Conservation (phyloP, 2,888 invertebrate genomes). For the Campoplex capitator region DNA sequence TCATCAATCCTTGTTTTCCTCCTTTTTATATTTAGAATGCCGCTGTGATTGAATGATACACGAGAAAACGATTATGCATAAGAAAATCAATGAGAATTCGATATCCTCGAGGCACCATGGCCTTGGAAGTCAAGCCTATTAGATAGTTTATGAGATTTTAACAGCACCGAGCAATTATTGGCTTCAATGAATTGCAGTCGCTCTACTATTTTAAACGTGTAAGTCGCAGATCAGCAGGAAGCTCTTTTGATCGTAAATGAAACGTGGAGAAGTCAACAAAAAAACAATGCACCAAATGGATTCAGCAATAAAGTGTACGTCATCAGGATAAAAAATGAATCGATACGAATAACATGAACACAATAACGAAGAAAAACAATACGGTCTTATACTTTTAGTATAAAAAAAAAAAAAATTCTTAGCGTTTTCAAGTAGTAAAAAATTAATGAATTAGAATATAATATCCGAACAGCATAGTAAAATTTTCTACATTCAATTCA, state of each 20-base stretch:
- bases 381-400: neutral
- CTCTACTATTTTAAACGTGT: neutral
- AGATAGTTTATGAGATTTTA: constrained; percentile 8
- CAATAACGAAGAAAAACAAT: neutral
- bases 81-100: constrained; percentile 18
- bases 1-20: neutral
- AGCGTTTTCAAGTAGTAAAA: too few relatives aligned
- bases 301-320: neutral
- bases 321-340: neutral
- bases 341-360: neutral
- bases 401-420: neutral
- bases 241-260: neutral
- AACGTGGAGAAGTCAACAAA: neutral
- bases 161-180: constrained; percentile 15
- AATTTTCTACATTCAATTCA: neutral
- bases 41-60: neutral
- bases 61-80: neutral
- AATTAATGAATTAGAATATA: too few relatives aligned
- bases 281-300: neutral
- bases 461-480: neutral
- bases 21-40: constrained; percentile 6
- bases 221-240: neutral
- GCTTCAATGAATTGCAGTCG: neutral
- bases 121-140: constrained; percentile 15
- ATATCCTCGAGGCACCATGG: constrained; percentile 5